Conservation (phyloP, 2,797 vertebrate genomes). For the Danio kyathit region DNA sequence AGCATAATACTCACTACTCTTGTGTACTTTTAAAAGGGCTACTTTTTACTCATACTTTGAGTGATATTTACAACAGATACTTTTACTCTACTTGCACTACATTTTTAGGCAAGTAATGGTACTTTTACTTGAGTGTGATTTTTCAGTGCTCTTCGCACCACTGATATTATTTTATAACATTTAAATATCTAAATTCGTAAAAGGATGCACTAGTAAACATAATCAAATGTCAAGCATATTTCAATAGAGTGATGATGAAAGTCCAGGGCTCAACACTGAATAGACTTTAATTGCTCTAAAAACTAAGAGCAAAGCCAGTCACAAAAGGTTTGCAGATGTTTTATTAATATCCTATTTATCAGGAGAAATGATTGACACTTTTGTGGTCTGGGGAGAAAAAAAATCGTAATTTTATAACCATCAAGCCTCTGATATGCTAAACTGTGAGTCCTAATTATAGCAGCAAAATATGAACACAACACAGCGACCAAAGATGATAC, state of each 20-base stretch:
- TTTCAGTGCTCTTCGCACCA: no score
- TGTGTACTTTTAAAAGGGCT: no score
- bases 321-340: constrained; percentile 13
- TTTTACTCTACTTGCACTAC: no score
- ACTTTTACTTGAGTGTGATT: no score
- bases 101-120: no score
- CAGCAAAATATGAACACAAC: constrained; percentile 27
- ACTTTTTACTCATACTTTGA: no score
- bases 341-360: constrained; percentile 27
- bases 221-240: background rate
- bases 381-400: constrained; percentile 1
- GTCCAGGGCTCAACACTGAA: no score
- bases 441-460: constrained; percentile 10
- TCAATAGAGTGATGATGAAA: no score
- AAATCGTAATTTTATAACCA: constrained; percentile 1
- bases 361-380: constrained; percentile 18
- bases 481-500: constrained; percentile 10
- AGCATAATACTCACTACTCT: no score
- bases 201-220: constrained; percentile 2
- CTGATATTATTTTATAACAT: no score
- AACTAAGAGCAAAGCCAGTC: no score
- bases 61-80: no score
- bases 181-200: background rate
- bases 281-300: constrained; percentile 5
- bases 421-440: constrained; percentile 7